These are phyloP conservation scores for Dolichotis patagonum DNA, from an alignment of 2,113 vertebrate genomes.

Conservation along the genomic window DNA sequence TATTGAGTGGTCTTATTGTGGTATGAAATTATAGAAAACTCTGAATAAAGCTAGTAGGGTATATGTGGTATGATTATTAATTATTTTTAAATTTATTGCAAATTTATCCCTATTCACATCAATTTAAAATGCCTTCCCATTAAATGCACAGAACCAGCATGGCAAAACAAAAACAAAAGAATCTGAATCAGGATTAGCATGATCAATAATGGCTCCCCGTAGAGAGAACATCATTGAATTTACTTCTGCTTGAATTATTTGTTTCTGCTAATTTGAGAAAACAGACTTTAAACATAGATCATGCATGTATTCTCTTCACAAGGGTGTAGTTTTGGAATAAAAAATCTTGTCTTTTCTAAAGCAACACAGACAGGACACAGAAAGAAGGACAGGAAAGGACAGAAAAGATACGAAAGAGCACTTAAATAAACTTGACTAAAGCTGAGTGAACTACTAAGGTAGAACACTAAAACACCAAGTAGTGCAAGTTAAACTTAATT, in stretches of 20 bases:
- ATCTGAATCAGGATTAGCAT: neutral
- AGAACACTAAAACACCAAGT: neutral
- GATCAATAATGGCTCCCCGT: slow-evolving; percentile 8
- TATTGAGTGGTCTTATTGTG: neutral
- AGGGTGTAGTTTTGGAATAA: neutral
- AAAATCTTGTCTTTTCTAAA: neutral
- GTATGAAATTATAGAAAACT: neutral
- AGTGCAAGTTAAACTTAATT: slow-evolving; percentile 25
- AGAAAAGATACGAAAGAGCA: neutral
- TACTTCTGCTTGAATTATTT: slow-evolving; percentile 54
- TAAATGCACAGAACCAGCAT: neutral
- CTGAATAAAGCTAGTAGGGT: neutral
- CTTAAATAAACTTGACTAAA: neutral
- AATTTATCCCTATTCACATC: neutral
- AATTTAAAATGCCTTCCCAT: slow-evolving; percentile 30
- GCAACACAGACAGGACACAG: neutral
- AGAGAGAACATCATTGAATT: slow-evolving; percentile 25
- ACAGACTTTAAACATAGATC: slow-evolving; percentile 5
- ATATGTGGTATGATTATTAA: neutral
- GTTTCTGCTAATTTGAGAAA: slow-evolving; percentile 16
- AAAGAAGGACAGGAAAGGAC: neutral
- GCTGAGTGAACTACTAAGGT: neutral
- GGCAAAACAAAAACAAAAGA: slow-evolving; percentile 16
- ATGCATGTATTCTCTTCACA: neutral
- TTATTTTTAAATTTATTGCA: slow-evolving; percentile 25